Evolutionary conservation across 1,140 invertebrate genomes (phyloP), one percentile per base, ranked within the genome.

Genomic region (Brachionus sp.): DNA sequence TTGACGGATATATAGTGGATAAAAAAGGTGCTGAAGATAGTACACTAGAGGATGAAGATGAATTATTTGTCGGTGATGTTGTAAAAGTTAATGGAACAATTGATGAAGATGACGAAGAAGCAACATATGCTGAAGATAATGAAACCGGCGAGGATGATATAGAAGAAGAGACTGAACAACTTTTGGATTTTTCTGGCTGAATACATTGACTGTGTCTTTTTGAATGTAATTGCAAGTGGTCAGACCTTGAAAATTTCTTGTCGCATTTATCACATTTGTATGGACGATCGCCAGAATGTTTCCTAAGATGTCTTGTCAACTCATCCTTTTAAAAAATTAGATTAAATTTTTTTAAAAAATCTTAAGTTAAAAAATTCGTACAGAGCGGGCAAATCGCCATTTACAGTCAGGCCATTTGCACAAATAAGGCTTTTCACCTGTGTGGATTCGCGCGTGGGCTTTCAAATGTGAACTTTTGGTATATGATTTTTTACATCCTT

Each of bases 241-340:
- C 97, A 84, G 94, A 95, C 33, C 97, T 91, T 6, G 95, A 95
- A 88, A 98, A 98, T n/a, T 94, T 87, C 13, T 95, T 90, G 88
- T 97, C 94, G 88, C 96, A 98, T 7, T 96, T 94, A 84, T 93
- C 92, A 88, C 96, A 98, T 88, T 96, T 95, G 92, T 98, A 99
- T 9, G 97, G 97, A 87, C 98, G 96, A 83, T 95, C 95, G 39
- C 95, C 95, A 0, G 95, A 97, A 89, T 97, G 95, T 88, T 97
- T 97, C 66, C 95, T 91, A 89, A 97, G 73, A 70, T 87, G 86
- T 9, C 84, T 33, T 13, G 77, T 88, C 25, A 88, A 84, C 83
- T 87, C 86, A 39, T 86, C 80, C 77, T 80, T 13, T 6, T 77
- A 25, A 46, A 53, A 77, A 16, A 25, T 13, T 37, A 12, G 2